Percentiles rank a stretch among this genome's conserved stretches.
Conservation (phyloP, 2,113 vertebrate genomes). For the Dendrocopos noguchii region DNA sequence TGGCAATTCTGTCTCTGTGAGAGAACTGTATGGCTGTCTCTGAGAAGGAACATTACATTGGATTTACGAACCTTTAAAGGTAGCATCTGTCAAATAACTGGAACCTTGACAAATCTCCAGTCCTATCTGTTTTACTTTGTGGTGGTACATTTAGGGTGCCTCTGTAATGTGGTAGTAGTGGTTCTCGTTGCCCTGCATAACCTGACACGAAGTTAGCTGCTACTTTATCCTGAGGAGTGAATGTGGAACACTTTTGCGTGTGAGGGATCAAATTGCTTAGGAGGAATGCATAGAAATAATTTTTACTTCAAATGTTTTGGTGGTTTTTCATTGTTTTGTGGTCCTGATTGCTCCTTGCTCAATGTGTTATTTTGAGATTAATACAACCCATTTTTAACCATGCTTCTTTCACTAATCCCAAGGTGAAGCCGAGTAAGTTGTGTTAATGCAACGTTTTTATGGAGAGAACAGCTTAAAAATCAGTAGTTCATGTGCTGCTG, state of each 20-base stretch:
- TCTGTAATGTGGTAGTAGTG: neutral
- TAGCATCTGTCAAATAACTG: neutral
- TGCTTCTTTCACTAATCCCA: slow-evolving; percentile 33
- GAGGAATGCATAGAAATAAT: neutral
- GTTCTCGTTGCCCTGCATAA: neutral
- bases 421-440: slow-evolving; percentile 12
- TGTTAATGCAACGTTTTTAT: slow-evolving; percentile 64
- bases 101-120: neutral
- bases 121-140: neutral
- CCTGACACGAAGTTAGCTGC: neutral
- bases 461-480: slow-evolving; percentile 74
- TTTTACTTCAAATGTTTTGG: neutral
- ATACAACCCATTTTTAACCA: slow-evolving; percentile 29
- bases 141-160: neutral
- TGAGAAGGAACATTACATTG: neutral
- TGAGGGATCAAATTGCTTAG: neutral
- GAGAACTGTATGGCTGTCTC: neutral
- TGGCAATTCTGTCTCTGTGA: neutral
- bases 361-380: slow-evolving; percentile 44
- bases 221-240: neutral
- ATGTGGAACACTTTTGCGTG: neutral
- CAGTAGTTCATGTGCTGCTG: slow-evolving; percentile 43
- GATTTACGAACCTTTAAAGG: neutral
- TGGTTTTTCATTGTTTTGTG: neutral
- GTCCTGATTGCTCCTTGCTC: neutral